Percentiles rank a stretch among this genome's conserved stretches.
phyloP scores from a whole-genome alignment of 1,140 invertebrate species.

The Drosophila novamexicana region DNA sequence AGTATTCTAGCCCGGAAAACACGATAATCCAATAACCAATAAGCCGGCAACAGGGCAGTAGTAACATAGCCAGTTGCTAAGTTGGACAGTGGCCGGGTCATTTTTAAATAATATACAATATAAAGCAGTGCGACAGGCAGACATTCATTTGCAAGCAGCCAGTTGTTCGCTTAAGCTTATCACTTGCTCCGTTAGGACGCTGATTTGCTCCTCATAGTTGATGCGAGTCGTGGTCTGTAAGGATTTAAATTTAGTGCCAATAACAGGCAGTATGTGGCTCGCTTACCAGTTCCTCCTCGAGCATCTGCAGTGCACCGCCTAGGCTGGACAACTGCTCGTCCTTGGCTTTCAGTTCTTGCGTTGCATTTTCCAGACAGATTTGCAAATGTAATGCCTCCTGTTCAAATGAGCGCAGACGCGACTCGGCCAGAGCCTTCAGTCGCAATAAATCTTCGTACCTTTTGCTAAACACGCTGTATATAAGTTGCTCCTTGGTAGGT shows the following conservation, averaged over 20 bases:
- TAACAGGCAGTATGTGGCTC: background rate
- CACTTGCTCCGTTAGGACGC: constrained; percentile 95
- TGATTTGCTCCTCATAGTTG: constrained; percentile 95
- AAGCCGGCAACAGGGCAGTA: background rate
- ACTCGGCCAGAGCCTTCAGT: constrained; percentile 73
- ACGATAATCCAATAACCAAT: constrained; percentile 13
- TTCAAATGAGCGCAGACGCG: constrained; percentile 66
- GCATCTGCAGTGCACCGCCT: constrained; percentile 84
- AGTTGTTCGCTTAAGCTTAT: constrained; percentile 96
- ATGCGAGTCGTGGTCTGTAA: constrained; percentile 87
- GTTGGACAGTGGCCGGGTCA: constrained; percentile 17
- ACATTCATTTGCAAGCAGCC: constrained; percentile 74
- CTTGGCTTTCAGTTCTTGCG: constrained; percentile 79
- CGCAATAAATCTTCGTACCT: constrained; percentile 78
- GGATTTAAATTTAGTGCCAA: constrained; percentile 41
- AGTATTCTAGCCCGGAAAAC: background rate
- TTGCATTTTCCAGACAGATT: constrained; percentile 77
- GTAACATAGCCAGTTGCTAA: constrained; percentile 10
- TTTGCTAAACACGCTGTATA: constrained; percentile 75
- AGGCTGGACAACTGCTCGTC: constrained; percentile 85
- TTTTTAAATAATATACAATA: constrained; percentile 63
- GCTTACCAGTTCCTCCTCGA: constrained; percentile 86
- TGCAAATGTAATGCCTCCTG: constrained; percentile 75
- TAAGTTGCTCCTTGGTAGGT: constrained; percentile 71
- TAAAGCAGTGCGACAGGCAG: constrained; percentile 36